Base-by-base conservation (phyloP, 2,797 vertebrate genomes). In the Gymnoscopelus braueri region DNA sequence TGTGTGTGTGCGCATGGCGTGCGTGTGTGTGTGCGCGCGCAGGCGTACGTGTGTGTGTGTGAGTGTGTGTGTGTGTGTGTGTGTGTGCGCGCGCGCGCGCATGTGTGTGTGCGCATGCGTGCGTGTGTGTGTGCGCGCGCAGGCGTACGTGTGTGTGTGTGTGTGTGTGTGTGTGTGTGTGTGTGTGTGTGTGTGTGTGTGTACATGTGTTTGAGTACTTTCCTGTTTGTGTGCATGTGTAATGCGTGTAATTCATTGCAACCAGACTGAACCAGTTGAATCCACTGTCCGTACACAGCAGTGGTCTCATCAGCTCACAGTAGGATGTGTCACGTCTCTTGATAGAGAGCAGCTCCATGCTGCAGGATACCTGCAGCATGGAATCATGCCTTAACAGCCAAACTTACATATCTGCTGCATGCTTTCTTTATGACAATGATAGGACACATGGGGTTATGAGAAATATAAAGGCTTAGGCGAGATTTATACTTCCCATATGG, bases 311-410 rank as follows among this genome's bases (percentile, higher is more conserved):
- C 47, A 11, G 23, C 15, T 69, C 63, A 58, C 63, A 32, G 14
- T 60, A 10, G 65, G 23, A 58, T 50, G 58, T 58, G 75, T 60
- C 76, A 70, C 57, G n/a, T 15, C 14, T 3, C 3, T 55, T 64
- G 71, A 73, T 24, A 54, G 29, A 60, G 59, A 70, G 60, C 54
- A 63, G 35, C 10, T 49, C 47, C 53, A 29, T 29, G 26, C 26
- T 4, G 26, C 47, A 19, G 60, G 69, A 19, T 73, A 61, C 69
- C 57, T 66, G 26, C 8, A 44, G 35, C 39, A 59, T 9, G 15
- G 26, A 50, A 54, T 63, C 53, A 78, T 19, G 53, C 13, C 48
- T 58, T 54, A 19, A 66, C 53, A 60, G 35, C 54, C 58, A 56
- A 15, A 52, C 15, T 51, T 24, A 5, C 19, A 29, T 32, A 56